Evolutionary conservation across 2,888 invertebrate species (phyloP).

Genomic region (Desoria tigrina): DNA sequence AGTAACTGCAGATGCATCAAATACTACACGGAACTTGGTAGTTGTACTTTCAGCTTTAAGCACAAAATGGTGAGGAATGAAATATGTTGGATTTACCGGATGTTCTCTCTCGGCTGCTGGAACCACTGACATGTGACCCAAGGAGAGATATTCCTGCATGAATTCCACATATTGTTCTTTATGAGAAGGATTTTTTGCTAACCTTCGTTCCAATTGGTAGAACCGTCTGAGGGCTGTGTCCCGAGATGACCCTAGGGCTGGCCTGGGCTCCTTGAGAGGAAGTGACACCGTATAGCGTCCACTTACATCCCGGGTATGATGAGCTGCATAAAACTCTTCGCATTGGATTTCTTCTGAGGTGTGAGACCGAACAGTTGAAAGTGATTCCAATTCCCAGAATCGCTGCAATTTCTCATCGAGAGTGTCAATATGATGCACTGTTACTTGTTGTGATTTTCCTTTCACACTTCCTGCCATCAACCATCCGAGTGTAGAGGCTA

Average conservation of each 20-base stretch:
- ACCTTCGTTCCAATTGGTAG: slow-evolving; percentile 18
- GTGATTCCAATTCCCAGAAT: slow-evolving; percentile 34
- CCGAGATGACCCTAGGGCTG: background rate
- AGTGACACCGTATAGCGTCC: slow-evolving; percentile 26
- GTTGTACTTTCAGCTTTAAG: slow-evolving; percentile 5
- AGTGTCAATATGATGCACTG: background rate
- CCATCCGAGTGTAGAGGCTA: slow-evolving; percentile 24
- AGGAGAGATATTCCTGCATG: slow-evolving; percentile 48
- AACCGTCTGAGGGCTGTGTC: slow-evolving; percentile 12
- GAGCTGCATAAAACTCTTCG: slow-evolving; percentile 16
- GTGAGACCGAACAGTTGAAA: background rate
- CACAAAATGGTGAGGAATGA: slow-evolving; percentile 27
- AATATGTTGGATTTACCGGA: slow-evolving; percentile 5
- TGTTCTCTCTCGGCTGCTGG: background rate
- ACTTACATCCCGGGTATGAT: background rate
- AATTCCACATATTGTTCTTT: slow-evolving; percentile 42
- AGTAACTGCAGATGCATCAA: slow-evolving; percentile 23
- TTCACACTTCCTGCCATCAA: slow-evolving; percentile 4
- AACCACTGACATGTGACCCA: slow-evolving; percentile 50
- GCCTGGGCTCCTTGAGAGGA: slow-evolving; percentile 24
- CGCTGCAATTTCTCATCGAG: background rate
- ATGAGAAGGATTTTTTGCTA: slow-evolving; percentile 22
- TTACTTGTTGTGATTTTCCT: background rate
- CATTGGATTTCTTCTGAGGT: slow-evolving; percentile 9
- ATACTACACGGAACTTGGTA: slow-evolving; percentile 20